Percentiles rank a stretch among this genome's conserved stretches.
These are phyloP conservation scores for Alexandromys fortis DNA, from an alignment of 2,113 vertebrate genomes.

Conservation along the genomic window DNA sequence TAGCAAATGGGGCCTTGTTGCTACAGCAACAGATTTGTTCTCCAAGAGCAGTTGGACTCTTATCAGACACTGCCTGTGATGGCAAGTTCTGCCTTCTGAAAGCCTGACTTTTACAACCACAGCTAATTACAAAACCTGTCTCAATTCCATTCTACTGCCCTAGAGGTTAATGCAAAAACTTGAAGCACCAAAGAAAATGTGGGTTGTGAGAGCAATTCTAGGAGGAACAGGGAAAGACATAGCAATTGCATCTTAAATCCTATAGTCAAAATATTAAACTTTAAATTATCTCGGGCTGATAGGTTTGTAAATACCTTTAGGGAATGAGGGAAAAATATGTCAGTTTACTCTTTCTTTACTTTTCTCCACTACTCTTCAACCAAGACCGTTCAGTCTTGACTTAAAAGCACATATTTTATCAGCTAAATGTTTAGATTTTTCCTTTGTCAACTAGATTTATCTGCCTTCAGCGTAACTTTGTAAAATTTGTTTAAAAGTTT, in stretches of 20 bases:
- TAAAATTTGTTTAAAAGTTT: not conserved
- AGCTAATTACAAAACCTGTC: slow-evolving; percentile 73
- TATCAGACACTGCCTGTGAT: slow-evolving; percentile 48
- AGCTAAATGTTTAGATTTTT: not conserved
- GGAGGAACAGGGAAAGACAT: slow-evolving; percentile 39
- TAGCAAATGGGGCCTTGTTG: slow-evolving; percentile 55
- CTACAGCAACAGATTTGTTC: slow-evolving; percentile 70
- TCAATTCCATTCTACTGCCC: slow-evolving; percentile 71
- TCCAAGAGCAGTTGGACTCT: slow-evolving; percentile 45
- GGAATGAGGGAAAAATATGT: not conserved
- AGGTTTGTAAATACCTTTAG: slow-evolving; percentile 29
- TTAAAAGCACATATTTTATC: slow-evolving; percentile 6
- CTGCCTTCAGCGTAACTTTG: not conserved
- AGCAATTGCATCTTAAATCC: slow-evolving; percentile 68
- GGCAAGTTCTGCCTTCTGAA: slow-evolving; percentile 54
- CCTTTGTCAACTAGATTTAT: not conserved
- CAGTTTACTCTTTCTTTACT: slow-evolving; percentile 1
- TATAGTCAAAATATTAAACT: slow-evolving; percentile 61
- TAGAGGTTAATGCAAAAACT: slow-evolving; percentile 70
- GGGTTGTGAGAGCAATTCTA: slow-evolving; percentile 50
- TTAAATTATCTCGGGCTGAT: slow-evolving; percentile 43
- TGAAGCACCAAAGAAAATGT: slow-evolving; percentile 37
- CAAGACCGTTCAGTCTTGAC: not conserved
- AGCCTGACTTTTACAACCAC: slow-evolving; percentile 56
- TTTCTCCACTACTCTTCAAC: not conserved